phyloP scores from a whole-genome alignment of 23 tunicate genomes.

The Halocynthia roretzi region DNA sequence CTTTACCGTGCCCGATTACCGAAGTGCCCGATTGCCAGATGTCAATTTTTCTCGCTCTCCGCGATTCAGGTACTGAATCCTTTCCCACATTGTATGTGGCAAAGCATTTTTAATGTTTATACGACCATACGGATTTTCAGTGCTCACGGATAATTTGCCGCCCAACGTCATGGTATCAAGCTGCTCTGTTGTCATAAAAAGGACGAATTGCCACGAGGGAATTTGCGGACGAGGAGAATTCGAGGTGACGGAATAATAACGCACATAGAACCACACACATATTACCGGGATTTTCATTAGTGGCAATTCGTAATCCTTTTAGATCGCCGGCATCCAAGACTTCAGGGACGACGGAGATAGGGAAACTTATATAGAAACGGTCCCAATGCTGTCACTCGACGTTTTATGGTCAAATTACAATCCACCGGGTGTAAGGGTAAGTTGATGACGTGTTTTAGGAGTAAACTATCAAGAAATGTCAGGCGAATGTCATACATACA shows the following conservation, averaged over 20 bases:
- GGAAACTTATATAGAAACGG: background rate
- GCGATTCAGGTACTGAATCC: background rate
- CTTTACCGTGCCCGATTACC: background rate
- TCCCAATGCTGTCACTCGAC: background rate
- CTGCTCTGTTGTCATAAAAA: slow-evolving; percentile 3
- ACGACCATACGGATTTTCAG: background rate
- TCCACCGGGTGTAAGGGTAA: background rate
- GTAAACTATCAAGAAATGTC: no score
- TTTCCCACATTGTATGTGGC: background rate
- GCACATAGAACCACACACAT: background rate
- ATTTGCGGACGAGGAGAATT: slow-evolving; percentile 1
- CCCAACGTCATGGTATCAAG: slow-evolving; percentile 1
- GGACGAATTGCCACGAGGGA: slow-evolving; percentile 2
- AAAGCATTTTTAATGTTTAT: background rate
- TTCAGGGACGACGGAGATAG: background rate
- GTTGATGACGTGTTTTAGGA: no score
- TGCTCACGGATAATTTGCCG: background rate
- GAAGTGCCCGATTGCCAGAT: background rate
- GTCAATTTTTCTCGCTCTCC: background rate
- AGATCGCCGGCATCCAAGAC: background rate
- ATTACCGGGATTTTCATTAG: no score
- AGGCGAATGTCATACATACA: no score
- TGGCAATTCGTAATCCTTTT: background rate
- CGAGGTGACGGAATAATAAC: background rate
- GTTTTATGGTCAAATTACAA: background rate